Base-by-base conservation (phyloP, 2,797 vertebrate genomes). In the Oryzias sinensis region DNA sequence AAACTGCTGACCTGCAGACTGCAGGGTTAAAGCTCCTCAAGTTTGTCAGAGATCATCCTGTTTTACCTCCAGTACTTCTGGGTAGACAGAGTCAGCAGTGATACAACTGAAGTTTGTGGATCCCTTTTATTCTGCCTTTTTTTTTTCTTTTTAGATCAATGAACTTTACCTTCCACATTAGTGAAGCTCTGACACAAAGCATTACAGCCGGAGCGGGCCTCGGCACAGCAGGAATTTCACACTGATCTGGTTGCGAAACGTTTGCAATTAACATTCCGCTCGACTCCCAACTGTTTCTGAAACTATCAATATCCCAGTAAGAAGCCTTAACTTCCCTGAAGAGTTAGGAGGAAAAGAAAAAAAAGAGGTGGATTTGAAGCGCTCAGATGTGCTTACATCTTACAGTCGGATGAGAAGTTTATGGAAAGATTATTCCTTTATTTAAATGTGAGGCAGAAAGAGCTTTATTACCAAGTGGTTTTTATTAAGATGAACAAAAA, bases 251-350 rank as follows among this genome's bases (percentile, higher is more conserved):
- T 75, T 81, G 74, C 11, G 65, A 86, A 87, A 85, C 81, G 82
- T 84, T 86, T 84, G 79, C 82, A 86, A 86, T 88, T 88, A 87
- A 85, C 84, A 80, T 69, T 48, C 64, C 52, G 67, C 66, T 67
- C 69, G 72, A 77, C 84, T 77, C 68, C 68, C 52, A 67, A 84
- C 82, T 76, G 82, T 82, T 87, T 84, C 85, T 72, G 70, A 74
- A 79, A 79, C 80, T 70, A 82, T 84, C 83, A 84, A 81, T 82
- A 82, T 79, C 80, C 74, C 76, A 83, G 74, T 81, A 74, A 83
- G 76, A 77, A 83, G 79, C 83, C 79, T 82, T 75, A 69, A 71
- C 81, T 76, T 83, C 76, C 75, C 79, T 9, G 52, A 78, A 80
- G 79, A 82, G 72, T 62, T 51, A 40, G 59, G 72, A 70, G 0